A percentile compares a stretch with the other conserved stretches of the same genome.
phyloP scores from a whole-genome alignment of 2,888 invertebrate species.

The Drosophila falleni region DNA sequence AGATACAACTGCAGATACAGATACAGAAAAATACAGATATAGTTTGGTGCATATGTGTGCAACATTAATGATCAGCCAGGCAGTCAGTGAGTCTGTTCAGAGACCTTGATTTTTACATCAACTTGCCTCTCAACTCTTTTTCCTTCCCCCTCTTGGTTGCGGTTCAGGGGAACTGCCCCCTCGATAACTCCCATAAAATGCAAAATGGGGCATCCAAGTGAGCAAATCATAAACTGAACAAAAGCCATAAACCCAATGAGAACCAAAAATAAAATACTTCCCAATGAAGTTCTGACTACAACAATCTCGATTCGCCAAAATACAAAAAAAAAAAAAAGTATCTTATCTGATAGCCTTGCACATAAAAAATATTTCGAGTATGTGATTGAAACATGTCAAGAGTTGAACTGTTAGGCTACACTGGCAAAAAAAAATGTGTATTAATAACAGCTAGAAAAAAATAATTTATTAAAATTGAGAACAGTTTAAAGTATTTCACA shows the following conservation, averaged over 20 bases:
- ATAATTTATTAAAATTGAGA: too few relatives aligned
- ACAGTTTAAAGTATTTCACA: too few relatives aligned
- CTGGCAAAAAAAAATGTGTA: neutral
- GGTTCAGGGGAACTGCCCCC: constrained; percentile 14
- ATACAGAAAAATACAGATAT: constrained; percentile 10
- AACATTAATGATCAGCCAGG: constrained; percentile 66
- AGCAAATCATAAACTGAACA: constrained; percentile 32
- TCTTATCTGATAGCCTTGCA: constrained; percentile 19
- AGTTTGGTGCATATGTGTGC: constrained; percentile 42
- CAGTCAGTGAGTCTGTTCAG: constrained; percentile 41
- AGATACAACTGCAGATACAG: neutral
- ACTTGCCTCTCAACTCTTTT: neutral
- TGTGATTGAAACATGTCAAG: constrained; percentile 2
- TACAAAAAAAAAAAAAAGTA: neutral
- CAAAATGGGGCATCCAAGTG: constrained; percentile 38
- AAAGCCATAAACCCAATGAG: constrained; percentile 14
- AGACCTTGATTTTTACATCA: constrained; percentile 60
- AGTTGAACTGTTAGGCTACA: neutral
- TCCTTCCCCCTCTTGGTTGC: neutral
- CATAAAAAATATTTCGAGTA: neutral
- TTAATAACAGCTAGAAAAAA: too few relatives aligned
- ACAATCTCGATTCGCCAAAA: neutral
- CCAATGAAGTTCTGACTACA: constrained; percentile 5
- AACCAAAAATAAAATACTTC: constrained; percentile 12
- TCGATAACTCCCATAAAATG: constrained; percentile 31